Conservation (phyloP, 2,888 invertebrate genomes). For the Nomada ruficornis region DNA sequence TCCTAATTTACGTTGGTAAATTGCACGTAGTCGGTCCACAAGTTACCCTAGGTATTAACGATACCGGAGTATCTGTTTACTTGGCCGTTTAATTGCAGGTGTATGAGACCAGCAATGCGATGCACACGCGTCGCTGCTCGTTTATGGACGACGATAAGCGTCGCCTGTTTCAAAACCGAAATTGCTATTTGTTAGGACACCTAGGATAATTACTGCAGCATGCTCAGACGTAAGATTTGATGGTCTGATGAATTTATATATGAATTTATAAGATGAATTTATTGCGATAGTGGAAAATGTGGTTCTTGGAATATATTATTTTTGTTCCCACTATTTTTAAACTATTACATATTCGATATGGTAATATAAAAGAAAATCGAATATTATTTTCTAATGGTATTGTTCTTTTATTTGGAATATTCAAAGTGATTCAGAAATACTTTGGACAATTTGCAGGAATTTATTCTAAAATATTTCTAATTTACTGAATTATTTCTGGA, state of each 20-base stretch:
- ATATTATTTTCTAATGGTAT: too few species aligned
- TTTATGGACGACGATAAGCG: constrained; percentile 29
- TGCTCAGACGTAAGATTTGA: not conserved
- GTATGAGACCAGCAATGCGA: constrained; percentile 7
- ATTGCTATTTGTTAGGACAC: constrained; percentile 3
- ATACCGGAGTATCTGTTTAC: constrained; percentile 30
- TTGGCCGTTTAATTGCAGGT: constrained; percentile 43
- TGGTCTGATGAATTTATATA: not conserved
- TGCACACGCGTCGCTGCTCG: constrained; percentile 11
- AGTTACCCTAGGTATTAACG: constrained; percentile 42
- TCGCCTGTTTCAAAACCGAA: not conserved
- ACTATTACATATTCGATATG: too few species aligned
- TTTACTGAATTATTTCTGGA: too few species aligned
- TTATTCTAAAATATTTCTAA: too few species aligned
- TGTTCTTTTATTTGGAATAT: too few species aligned
- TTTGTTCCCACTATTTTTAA: too few species aligned
- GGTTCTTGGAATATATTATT: not conserved
- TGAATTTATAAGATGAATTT: too few species aligned
- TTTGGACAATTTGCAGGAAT: too few species aligned
- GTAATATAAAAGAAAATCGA: too few species aligned
- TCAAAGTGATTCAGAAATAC: too few species aligned
- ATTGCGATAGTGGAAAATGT: too few species aligned
- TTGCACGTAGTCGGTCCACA: constrained; percentile 32
- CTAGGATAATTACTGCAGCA: constrained; percentile 1
- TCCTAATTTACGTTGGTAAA: constrained; percentile 41